These are phyloP conservation scores for Perognathus longimembris DNA, from an alignment of 2,113 vertebrate genomes.

Conservation along the genomic window DNA sequence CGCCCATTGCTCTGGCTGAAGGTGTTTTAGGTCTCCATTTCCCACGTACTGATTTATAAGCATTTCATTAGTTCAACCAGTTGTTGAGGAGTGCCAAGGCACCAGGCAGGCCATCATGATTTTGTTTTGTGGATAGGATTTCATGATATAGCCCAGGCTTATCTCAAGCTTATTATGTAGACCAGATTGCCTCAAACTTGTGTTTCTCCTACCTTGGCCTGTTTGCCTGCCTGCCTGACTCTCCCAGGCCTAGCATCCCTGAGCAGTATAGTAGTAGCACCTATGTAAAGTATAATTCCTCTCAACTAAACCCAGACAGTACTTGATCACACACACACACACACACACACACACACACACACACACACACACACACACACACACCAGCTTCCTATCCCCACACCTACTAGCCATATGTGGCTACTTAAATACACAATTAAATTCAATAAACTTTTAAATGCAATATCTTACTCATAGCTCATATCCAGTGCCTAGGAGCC, in stretches of 20 bases:
- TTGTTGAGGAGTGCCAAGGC: not conserved
- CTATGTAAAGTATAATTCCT: not conserved
- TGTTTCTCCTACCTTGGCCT: not conserved
- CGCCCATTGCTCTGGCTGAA: not conserved
- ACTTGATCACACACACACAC: not conserved
- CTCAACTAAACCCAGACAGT: not conserved
- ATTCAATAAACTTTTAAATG: conserved; percentile 2
- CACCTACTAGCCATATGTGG: not conserved
- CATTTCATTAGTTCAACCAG: not conserved
- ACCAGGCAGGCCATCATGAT: not conserved
- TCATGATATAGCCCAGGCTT: too few species aligned
- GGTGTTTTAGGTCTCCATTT: not conserved
- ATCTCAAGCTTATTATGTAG: too few species aligned
- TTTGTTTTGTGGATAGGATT: not conserved
- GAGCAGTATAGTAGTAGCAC: not conserved
- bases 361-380: not conserved
- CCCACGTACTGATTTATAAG: not conserved
- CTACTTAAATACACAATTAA: conserved; percentile 36
- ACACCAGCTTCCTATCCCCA: not conserved
- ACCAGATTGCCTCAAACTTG: too few species aligned
- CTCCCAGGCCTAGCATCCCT: not conserved
- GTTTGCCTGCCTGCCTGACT: not conserved
- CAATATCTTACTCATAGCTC: not conserved
- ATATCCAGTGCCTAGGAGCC: not conserved
- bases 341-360: not conserved